Percentiles rank a stretch among this genome's conserved stretches.
Conservation (phyloP, 2,113 vertebrate species). For the Macheiramphus alcinus region DNA sequence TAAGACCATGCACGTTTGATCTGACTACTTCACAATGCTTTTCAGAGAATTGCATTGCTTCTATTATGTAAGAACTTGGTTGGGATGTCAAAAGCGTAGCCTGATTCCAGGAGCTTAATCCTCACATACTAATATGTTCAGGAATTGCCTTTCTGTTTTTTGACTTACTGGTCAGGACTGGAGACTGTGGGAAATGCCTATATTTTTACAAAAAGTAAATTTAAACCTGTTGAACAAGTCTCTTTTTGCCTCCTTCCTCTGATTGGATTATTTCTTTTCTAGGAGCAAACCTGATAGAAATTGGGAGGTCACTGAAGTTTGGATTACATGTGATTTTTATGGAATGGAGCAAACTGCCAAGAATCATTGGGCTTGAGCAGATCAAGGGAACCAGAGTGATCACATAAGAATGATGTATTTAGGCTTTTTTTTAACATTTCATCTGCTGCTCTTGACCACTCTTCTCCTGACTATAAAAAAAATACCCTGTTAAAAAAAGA, state of each 20-base stretch:
- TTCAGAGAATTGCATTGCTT: neutral
- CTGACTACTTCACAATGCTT: neutral
- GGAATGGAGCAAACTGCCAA: neutral
- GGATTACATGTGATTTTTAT: neutral
- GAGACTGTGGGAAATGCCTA: neutral
- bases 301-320: neutral
- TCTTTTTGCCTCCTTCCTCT: neutral
- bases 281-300: neutral
- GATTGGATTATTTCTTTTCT: neutral
- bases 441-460: neutral
- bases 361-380: neutral
- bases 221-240: neutral
- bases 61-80: neutral
- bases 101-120: neutral
- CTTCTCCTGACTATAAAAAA: neutral
- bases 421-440: neutral
- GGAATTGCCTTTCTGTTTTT: neutral
- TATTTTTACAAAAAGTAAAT: neutral
- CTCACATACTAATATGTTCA: neutral
- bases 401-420: neutral
- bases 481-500: neutral
- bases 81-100: neutral
- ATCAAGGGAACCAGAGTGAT: neutral
- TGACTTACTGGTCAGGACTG: neutral
- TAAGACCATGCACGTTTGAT: slow-evolving; percentile 36